Base-by-base conservation (phyloP, 2,797 vertebrate species). In the Crenichthys baileyi region DNA sequence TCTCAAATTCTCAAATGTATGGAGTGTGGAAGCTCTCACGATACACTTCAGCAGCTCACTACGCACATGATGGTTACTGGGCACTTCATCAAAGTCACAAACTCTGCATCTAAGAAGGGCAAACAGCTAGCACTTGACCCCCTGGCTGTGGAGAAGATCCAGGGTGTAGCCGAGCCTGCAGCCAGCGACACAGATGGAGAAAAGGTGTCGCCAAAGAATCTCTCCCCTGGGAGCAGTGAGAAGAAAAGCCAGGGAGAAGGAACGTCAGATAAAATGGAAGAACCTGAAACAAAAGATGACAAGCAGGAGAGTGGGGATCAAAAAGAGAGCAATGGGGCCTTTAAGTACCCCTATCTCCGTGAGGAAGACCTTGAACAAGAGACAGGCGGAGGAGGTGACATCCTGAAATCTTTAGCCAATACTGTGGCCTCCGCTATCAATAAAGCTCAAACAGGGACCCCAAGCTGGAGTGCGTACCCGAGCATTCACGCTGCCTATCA, bases 1-100 rank as follows among this genome's bases (percentile, higher is more conserved):
- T 99, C 98, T 75, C 98, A 99, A 95, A 99, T 99, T 91, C 90
- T 99, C 29, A 99, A 99, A 91, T 99, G 98, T 85, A 99, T 99
- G 98, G 98, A 99, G 94, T 99, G 98, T 0, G 98, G 98, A 22
- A 99, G 98, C 85, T 99, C 98, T 3, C 98, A 99, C 0, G 98
- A 99, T 51, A 99, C 98, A 2, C 91, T 99, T 79, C 98, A 99
- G 90, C 98, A 99, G 86, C 98, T 99, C 82, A 99, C 98, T 0
- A 97, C 98, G 31, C 98, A 99, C 79, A 99, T 99, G 98, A 99
- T 99, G 98, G 98, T 99, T 36, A 99, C 98, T 0, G 98, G 98
- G 24, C 98, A 99, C 91, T 99, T 99, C 88, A 96, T 99, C 87
- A 99, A 99, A 94, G 98, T 99, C 90, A 99, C 98, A 39, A 99